Base-by-base conservation (phyloP, 2,888 invertebrate genomes). In the Hydraecia micacea region DNA sequence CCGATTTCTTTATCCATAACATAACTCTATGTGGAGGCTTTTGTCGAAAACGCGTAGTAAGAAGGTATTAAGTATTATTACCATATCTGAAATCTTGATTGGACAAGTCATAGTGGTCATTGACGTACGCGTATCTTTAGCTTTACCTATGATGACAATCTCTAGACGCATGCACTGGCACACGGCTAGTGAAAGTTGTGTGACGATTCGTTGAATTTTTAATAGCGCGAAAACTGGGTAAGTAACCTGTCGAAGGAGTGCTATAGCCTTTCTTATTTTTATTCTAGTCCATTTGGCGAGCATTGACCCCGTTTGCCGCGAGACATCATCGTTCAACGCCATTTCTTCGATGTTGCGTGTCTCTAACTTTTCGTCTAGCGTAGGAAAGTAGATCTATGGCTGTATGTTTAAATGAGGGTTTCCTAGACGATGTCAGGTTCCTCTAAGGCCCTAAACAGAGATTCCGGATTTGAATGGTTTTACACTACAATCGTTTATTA, bases 121-220 rank as follows among this genome's bases (percentile, higher is more conserved):
- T 77, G 71, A 68, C 42, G 52, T 78, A 80, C 70, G 73, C 69
- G 81, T 84, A 76, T 87, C 84, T 86, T 86, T 79, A 74, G 69
- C 76, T 77, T 86, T 85, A 84, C 77, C 87, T 88, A 89, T 88
- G 87, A 89, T 89, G 87, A 86, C 87, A 88, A 86, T 90, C 88
- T 90, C 88, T 88, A 90, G 87, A 89, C 87, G 87, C 85, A 88
- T 90, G 89, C 88, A 90, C 90, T 90, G 90, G 90, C 89, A 90
- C 90, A 91, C 91, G 91, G 92, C 90, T 92, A 96, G 96, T 96
- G 96, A 96, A 96, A 96, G 96, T 96, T 93, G 93, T 94, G 93
- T 94, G 95, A 94, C 94, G 94, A 95, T 96, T 95, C 94, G 93
- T 94, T 94, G 95, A 95, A 95, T 94, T 95, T 95, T 96, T 95